A percentile compares a stretch with the other conserved stretches of the same genome.
phyloP scores from a whole-genome alignment of 1,140 invertebrate species.

The Drosophila sturtevanti region DNA sequence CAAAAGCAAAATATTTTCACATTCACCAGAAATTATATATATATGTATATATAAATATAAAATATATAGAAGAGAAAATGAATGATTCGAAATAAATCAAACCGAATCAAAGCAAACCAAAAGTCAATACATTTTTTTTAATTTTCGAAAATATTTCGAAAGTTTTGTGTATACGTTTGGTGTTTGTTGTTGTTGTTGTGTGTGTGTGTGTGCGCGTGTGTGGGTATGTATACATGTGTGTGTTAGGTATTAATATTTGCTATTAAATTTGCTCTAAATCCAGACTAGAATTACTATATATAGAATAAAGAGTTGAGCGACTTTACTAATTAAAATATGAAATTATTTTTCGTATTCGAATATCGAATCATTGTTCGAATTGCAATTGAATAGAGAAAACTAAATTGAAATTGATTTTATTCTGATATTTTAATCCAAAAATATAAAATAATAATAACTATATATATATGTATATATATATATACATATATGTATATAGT shows the following conservation, averaged over 20 bases:
- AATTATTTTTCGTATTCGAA: too few species aligned
- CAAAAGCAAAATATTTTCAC: conserved; percentile 50
- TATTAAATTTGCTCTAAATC: background rate
- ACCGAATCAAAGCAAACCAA: conserved; percentile 26
- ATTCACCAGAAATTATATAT: conserved; percentile 35
- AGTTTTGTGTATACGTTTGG: conserved; percentile 13
- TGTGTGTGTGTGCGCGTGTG: conserved; percentile 2
- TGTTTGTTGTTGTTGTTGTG: conserved; percentile 5
- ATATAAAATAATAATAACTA: too few species aligned
- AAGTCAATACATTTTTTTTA: conserved; percentile 9
- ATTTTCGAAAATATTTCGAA: conserved; percentile 7
- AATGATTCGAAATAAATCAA: conserved; percentile 26
- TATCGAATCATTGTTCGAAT: too few species aligned
- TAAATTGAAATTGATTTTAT: too few species aligned
- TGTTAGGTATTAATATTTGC: conserved; percentile 1
- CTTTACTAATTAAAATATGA: too few species aligned
- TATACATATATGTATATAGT: too few species aligned
- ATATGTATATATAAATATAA: conserved; percentile 4
- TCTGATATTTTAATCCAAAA: too few species aligned
- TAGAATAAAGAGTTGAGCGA: too few species aligned
- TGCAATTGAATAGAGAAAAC: too few species aligned
- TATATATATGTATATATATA: too few species aligned
- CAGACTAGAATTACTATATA: too few species aligned
- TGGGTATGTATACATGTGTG: conserved; percentile 15
- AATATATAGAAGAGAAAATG: conserved; percentile 5